These are phyloP conservation scores for Aythya baeri DNA, from an alignment of 2,113 vertebrate genomes.

Conservation along the genomic window DNA sequence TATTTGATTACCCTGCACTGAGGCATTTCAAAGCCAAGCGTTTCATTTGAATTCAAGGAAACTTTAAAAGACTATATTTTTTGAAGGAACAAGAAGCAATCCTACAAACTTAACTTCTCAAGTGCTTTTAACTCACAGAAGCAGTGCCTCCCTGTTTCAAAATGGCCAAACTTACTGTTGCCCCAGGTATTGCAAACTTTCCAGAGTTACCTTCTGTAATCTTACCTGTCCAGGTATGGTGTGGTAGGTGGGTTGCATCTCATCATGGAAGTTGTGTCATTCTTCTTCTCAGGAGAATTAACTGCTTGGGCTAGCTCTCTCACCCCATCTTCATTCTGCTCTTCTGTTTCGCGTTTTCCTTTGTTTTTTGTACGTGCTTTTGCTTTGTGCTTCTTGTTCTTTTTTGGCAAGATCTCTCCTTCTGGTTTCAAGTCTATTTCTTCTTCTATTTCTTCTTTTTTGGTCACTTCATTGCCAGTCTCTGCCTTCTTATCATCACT, in stretches of 20 bases:
- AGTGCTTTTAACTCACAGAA: neutral
- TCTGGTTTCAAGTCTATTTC: neutral
- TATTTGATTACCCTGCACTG: neutral
- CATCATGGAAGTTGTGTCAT: constrained; percentile 71
- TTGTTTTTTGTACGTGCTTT: constrained; percentile 42
- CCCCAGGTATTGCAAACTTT: neutral
- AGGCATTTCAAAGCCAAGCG: neutral
- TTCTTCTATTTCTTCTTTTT: neutral
- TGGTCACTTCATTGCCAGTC: neutral
- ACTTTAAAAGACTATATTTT: neutral
- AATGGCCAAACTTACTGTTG: neutral
- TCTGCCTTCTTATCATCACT: constrained; percentile 31
- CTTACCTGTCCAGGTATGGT: constrained; percentile 86
- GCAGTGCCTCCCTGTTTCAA: neutral
- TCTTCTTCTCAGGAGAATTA: constrained; percentile 62
- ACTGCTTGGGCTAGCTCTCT: neutral
- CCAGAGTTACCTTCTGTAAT: neutral
- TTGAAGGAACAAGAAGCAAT: neutral
- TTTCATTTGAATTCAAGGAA: neutral
- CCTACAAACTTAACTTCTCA: neutral
- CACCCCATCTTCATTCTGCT: neutral
- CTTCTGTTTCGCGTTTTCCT: neutral
- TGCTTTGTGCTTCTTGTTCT: constrained; percentile 35
- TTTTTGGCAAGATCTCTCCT: neutral
- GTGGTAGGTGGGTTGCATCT: constrained; percentile 85